Conservation (phyloP, 2,888 invertebrate species). For the Philereme transversata region DNA sequence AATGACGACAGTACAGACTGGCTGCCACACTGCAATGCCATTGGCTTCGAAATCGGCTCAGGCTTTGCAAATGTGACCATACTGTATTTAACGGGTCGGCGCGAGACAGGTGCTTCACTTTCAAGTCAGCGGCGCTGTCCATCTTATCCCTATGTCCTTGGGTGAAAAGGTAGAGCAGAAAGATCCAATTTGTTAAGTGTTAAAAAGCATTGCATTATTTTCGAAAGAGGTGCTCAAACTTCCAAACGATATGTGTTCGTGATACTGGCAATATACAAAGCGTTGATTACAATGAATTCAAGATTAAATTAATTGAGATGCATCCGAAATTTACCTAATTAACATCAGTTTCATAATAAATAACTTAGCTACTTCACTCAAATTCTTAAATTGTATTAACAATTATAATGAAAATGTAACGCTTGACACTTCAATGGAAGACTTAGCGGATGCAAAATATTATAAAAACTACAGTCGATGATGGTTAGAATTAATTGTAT, state of each 20-base stretch:
- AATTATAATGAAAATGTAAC: slow-evolving; percentile 15
- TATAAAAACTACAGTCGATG: slow-evolving; percentile 5
- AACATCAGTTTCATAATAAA: slow-evolving; percentile 51
- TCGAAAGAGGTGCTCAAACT: neutral
- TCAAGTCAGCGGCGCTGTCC: no score
- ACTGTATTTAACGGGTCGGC: no score
- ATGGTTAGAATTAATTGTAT: slow-evolving; percentile 2
- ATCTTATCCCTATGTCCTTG: no score
- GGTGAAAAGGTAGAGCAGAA: no score
- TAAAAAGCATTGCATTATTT: neutral
- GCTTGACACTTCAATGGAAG: slow-evolving; percentile 67
- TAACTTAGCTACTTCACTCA: slow-evolving; percentile 55
- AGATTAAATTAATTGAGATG: slow-evolving; percentile 39
- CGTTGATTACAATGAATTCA: slow-evolving; percentile 32
- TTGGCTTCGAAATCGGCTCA: no score
- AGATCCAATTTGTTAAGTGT: no score
- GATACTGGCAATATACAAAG: slow-evolving; percentile 31
- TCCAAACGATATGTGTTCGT: neutral
- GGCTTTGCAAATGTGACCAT: no score
- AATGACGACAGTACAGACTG: no score
- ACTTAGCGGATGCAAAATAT: slow-evolving; percentile 48
- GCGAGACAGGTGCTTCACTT: no score
- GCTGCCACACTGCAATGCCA: no score
- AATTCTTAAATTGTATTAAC: slow-evolving; percentile 30
- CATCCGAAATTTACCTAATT: slow-evolving; percentile 40